A percentile compares a stretch with the other conserved stretches of the same genome.
Conservation (phyloP, 2,888 invertebrate species). For the Ditylenchus weischeri region DNA sequence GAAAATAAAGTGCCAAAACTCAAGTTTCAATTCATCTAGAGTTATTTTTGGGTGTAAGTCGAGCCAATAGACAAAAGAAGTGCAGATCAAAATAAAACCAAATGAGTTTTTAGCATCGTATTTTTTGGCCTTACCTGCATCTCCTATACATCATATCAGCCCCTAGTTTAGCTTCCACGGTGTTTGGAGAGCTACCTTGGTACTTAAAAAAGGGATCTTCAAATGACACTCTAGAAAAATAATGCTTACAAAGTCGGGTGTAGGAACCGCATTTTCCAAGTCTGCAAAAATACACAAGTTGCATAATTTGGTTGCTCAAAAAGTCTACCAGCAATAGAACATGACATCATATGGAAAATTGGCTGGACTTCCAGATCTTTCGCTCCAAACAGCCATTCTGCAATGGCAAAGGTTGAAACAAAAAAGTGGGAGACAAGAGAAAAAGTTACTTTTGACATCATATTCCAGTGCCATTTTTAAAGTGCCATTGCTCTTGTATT, state of each 20-base stretch:
- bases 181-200: constrained; percentile 30
- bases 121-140: constrained; percentile 38
- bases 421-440: not conserved
- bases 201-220: constrained; percentile 15
- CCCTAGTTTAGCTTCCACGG: constrained; percentile 38
- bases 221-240: constrained; percentile 1
- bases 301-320: too few relatives aligned
- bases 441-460: constrained; percentile 15
- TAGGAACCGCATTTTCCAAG: constrained; percentile 43
- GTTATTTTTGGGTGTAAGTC: too few relatives aligned
- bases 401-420: not conserved
- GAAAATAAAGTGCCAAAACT: too few relatives aligned
- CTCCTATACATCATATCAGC: constrained; percentile 51
- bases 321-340: constrained; percentile 35
- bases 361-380: constrained; percentile 47
- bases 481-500: constrained; percentile 46
- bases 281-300: constrained; percentile 16
- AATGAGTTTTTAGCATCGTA: not conserved
- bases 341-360: constrained; percentile 49
- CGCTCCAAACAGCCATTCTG: constrained; percentile 50
- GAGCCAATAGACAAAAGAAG: too few relatives aligned
- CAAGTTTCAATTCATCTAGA: too few relatives aligned
- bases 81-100: too few relatives aligned
- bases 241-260: constrained; percentile 47
- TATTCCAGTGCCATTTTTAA: constrained; percentile 41